Percentiles rank a stretch among this genome's conserved stretches.
These are phyloP conservation scores for Ectemnius continuus DNA, from an alignment of 2,888 invertebrate species.

Conservation along the genomic window DNA sequence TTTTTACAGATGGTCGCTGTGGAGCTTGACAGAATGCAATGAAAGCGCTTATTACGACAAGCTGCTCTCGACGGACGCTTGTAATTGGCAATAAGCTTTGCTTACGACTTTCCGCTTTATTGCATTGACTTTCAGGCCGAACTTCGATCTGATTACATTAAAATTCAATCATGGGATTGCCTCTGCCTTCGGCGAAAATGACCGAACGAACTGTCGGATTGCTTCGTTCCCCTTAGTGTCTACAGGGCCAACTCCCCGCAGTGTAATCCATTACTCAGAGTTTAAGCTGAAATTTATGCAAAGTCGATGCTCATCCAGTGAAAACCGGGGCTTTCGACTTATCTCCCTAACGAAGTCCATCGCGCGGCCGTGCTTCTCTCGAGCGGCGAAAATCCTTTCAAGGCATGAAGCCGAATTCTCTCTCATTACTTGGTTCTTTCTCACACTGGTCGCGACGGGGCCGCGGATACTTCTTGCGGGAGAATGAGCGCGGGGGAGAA, in stretches of 20 bases:
- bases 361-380: not conserved
- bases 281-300: conserved; percentile 6
- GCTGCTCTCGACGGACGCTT: conserved; percentile 42
- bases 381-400: conserved; percentile 31
- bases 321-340: conserved; percentile 16
- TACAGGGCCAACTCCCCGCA: not conserved
- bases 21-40: conserved; percentile 34
- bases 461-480: conserved; percentile 20
- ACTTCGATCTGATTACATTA: not conserved
- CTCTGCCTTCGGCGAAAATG: not conserved
- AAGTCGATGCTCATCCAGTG: not conserved
- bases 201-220: not conserved
- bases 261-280: conserved; percentile 1
- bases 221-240: not conserved
- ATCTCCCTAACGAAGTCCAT: conserved; percentile 8
- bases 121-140: not conserved
- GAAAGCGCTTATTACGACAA: conserved; percentile 34
- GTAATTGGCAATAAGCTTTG: conserved; percentile 48
- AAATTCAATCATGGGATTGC: not conserved
- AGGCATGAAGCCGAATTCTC: conserved; percentile 49
- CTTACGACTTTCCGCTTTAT: not conserved
- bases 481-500: conserved; percentile 7
- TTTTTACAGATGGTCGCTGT: conserved; percentile 45
- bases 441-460: conserved; percentile 12
- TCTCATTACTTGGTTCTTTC: conserved; percentile 40